A percentile compares a stretch with the other conserved stretches of the same genome.
Evolutionary conservation across 2,113 vertebrate species (phyloP).

Genomic region (Dromiciops gliroides): DNA sequence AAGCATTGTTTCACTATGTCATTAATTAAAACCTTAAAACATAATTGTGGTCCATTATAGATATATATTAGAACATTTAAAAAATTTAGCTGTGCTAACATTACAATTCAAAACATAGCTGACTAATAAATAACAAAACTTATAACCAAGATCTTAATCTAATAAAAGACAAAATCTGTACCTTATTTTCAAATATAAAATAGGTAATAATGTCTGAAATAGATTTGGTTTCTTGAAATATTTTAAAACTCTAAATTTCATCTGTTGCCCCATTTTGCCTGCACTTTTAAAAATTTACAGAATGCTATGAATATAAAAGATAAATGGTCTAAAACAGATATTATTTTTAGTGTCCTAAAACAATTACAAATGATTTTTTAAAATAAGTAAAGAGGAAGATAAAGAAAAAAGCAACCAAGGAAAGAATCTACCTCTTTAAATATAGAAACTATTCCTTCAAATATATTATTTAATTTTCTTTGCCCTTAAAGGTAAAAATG

Average conservation of each 20-base stretch:
- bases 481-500: slow-evolving; percentile 8
- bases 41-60: slow-evolving; percentile 47
- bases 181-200: slow-evolving; percentile 50
- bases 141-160: slow-evolving; percentile 2
- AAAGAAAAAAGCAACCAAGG: slow-evolving; percentile 46
- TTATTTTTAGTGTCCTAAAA: slow-evolving; percentile 33
- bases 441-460: slow-evolving; percentile 28
- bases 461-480: slow-evolving; percentile 28
- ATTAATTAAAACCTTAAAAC: slow-evolving; percentile 70
- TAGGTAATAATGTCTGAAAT: slow-evolving; percentile 38
- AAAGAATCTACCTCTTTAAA: slow-evolving; percentile 27
- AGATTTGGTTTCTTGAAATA: slow-evolving; percentile 35
- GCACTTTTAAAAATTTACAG: slow-evolving; percentile 19
- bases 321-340: slow-evolving; percentile 36
- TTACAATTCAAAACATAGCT: slow-evolving; percentile 54
- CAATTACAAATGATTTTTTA: slow-evolving; percentile 25
- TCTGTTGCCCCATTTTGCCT: slow-evolving; percentile 22
- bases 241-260: not conserved
- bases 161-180: not conserved
- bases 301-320: slow-evolving; percentile 51
- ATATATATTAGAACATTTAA: slow-evolving; percentile 54
- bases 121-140: slow-evolving; percentile 25
- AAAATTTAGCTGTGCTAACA: slow-evolving; percentile 48
- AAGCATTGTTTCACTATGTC: slow-evolving; percentile 69
- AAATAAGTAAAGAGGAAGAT: slow-evolving; percentile 37